These are phyloP conservation scores for Drosophila subsilvestris DNA, from an alignment of 2,888 invertebrate species.

Conservation along the genomic window DNA sequence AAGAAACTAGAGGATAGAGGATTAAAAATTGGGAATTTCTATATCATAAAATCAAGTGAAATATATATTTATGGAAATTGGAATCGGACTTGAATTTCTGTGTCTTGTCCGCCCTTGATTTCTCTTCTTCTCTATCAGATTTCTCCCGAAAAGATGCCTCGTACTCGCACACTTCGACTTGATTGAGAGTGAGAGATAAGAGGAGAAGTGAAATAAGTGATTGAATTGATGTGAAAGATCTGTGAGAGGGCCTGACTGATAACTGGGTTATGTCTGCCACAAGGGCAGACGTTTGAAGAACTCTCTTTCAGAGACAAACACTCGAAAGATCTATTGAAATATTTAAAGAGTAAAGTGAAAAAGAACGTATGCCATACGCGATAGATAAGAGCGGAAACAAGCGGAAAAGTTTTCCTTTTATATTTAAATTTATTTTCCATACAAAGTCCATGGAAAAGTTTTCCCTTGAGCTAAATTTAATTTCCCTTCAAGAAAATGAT, in stretches of 20 bases:
- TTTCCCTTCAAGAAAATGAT: background rate
- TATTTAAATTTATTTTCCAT: background rate
- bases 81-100: background rate
- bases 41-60: slow-evolving; percentile 21
- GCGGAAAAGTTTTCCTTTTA: slow-evolving; percentile 17
- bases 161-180: slow-evolving; percentile 11
- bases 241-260: slow-evolving; percentile 13
- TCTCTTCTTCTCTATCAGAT: background rate
- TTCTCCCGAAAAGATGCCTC: slow-evolving; percentile 15
- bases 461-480: background rate
- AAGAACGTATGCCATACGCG: background rate
- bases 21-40: slow-evolving; percentile 15
- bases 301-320: slow-evolving; percentile 7
- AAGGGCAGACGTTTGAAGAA: slow-evolving; percentile 12
- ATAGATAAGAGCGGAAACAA: slow-evolving; percentile 15
- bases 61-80: slow-evolving; percentile 24
- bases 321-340: too few relatives aligned
- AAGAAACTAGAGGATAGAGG: slow-evolving; percentile 10
- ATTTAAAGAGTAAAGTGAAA: too few relatives aligned
- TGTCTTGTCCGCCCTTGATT: background rate
- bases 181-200: slow-evolving; percentile 1
- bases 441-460: background rate
- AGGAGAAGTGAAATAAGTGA: slow-evolving; percentile 12
- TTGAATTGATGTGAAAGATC: slow-evolving; percentile 15
- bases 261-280: slow-evolving; percentile 28